Evolutionary conservation across 2,113 vertebrate species (phyloP), one percentile per base, ranked within the genome.

Genomic region (Ursus arctos): DNA sequence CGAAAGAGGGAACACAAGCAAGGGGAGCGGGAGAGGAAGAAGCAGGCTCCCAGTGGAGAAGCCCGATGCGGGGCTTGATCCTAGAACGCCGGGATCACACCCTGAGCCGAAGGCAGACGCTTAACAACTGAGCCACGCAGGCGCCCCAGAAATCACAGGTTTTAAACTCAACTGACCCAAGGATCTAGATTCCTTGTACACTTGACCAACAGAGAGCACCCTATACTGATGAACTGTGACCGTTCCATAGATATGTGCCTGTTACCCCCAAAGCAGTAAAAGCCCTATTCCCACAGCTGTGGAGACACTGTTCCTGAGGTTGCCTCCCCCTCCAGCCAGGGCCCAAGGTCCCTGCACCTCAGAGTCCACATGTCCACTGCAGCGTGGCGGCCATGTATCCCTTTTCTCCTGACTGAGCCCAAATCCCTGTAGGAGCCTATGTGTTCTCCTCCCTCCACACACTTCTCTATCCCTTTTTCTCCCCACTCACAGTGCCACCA

Each of bases 181-280:
- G 74, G 24, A 74, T 69, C 84, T 9, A 51, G 40, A 67, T 53
- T 67, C 69, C 84, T 31, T 80, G 28, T 12, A 28, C 24, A 8
- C 11, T 21, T 31, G 24, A 19, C 33, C 21, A 26, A 67, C n/a
- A 59, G 11, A 59, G 80, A 28, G 2, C 28, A 21, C 18, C 28
- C 79, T 51, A 5, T 21, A 4, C 59, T 49, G 36, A 55, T 36
- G 82, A 81, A 40, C 61, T 40, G 19, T 53, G 33, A 82, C 13
- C 2, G 26, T 7, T 4, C 0, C 14, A 24, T 6, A 19, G 31
- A 4, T 15, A 6, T 0, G 36, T 7, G 22, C 22, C 53, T 72
- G 57, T 5, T 3, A 51, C 47, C n/a, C 6, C 43, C 19, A 33
- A 31, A 82, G n/a, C 40, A 71, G 4, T 31, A 31, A 61, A 10